Conservation (phyloP, 2,797 vertebrate species). For the Molossus alvarezi region DNA sequence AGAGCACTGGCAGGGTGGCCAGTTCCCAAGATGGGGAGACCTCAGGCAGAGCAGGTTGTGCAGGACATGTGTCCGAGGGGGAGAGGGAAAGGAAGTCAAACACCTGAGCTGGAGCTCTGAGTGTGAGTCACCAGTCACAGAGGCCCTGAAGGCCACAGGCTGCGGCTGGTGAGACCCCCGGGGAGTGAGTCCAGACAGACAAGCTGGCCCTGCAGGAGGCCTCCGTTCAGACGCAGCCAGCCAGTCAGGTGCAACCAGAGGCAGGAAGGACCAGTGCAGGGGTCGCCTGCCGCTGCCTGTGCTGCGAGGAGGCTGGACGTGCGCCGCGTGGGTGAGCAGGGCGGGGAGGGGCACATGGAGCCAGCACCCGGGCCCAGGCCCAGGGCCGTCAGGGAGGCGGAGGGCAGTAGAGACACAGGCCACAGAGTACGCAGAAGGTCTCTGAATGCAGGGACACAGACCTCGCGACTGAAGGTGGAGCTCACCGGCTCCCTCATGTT, state of each 20-base stretch:
- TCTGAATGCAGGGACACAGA: not conserved
- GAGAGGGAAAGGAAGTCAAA: not conserved
- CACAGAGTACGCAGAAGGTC: not conserved
- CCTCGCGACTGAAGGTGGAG: rapidly evolving
- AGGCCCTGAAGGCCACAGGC: rapidly evolving
- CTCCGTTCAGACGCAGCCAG: not conserved
- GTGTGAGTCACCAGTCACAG: rapidly evolving
- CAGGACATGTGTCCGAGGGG: rapidly evolving
- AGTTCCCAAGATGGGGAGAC: not conserved
- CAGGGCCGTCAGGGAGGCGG: not conserved
- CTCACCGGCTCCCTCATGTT: no score
- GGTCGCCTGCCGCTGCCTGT: not conserved
- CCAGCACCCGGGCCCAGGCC: not conserved
- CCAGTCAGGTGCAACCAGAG: not conserved
- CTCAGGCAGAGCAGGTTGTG: not conserved
- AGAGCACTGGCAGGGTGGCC: not conserved
- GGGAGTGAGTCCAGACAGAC: not conserved
- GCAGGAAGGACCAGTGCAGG: not conserved
- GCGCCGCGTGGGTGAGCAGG: rapidly evolving
- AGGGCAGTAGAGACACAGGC: not conserved
- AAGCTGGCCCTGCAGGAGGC: not conserved
- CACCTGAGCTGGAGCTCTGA: not conserved
- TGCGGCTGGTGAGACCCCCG: not conserved
- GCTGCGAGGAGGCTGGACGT: rapidly evolving
- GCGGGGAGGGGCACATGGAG: rapidly evolving